phyloP scores from a whole-genome alignment of 64 coral and sea anemone species.

The Platygyra sinensis region DNA sequence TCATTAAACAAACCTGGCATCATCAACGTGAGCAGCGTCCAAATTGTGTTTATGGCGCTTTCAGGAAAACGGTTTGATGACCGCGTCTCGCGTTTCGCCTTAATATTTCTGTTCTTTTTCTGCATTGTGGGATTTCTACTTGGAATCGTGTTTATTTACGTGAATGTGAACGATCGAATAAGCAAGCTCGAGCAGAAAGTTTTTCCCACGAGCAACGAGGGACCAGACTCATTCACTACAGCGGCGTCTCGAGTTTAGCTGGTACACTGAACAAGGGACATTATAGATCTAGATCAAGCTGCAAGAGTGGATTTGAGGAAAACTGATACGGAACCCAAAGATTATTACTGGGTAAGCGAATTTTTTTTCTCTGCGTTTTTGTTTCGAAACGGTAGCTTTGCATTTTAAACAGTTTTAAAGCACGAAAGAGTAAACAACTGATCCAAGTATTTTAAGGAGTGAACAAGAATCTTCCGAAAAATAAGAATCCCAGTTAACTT shows the following conservation, averaged over 20 bases:
- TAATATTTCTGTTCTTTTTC: not conserved
- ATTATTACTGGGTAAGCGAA: too few species aligned
- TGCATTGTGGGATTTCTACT: slow-evolving; percentile 16
- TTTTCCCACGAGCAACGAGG: not conserved
- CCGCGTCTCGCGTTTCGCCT: not conserved
- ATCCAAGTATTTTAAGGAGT: not conserved
- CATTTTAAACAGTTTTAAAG: too few species aligned
- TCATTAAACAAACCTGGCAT: not conserved
- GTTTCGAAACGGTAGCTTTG: too few species aligned
- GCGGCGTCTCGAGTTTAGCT: not conserved
- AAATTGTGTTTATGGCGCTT: not conserved
- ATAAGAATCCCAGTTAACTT: too few species aligned
- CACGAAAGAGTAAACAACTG: not conserved
- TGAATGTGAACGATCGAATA: slow-evolving; percentile 9
- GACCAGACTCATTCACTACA: not conserved
- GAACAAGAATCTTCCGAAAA: too few species aligned
- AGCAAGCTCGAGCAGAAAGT: not conserved
- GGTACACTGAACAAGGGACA: not conserved
- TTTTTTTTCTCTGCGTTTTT: too few species aligned
- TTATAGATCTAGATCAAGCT: not conserved
- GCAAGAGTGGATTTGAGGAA: not conserved
- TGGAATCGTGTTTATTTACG: slow-evolving; percentile 38
- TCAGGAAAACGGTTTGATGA: not conserved
- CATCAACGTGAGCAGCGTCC: not conserved
- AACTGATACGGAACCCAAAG: too few species aligned